Conservation (phyloP, 2,888 invertebrate genomes). For the Volucella inanis region DNA sequence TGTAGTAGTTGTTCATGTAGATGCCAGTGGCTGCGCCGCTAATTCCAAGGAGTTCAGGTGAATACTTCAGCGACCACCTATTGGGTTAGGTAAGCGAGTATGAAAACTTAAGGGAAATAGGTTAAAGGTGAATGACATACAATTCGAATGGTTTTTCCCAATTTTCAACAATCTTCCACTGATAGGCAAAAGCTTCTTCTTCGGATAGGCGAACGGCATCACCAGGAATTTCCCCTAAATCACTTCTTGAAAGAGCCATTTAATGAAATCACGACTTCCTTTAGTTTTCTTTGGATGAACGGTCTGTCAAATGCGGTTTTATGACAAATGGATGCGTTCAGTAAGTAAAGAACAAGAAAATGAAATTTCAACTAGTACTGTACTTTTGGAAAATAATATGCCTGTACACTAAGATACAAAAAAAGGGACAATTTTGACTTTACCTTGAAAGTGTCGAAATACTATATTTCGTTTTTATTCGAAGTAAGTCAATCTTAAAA, state of each 20-base stretch:
- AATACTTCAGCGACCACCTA: slow-evolving; percentile 85
- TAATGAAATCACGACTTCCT: slow-evolving; percentile 81
- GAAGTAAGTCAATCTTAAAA: too few species aligned
- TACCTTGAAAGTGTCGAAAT: too few species aligned
- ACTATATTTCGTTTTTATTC: too few species aligned
- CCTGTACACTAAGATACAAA: too few species aligned
- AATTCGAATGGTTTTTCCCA: slow-evolving; percentile 86
- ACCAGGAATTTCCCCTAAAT: slow-evolving; percentile 84
- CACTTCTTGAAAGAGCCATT: slow-evolving; percentile 86
- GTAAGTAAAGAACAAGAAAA: background rate
- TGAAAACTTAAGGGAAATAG: slow-evolving; percentile 41
- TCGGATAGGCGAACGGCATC: slow-evolving; percentile 86
- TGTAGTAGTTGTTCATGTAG: slow-evolving; percentile 86
- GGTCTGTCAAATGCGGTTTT: background rate
- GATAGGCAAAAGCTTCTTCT: slow-evolving; percentile 85
- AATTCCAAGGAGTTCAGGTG: slow-evolving; percentile 84
- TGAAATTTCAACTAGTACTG: slow-evolving; percentile 9
- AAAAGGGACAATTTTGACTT: too few species aligned
- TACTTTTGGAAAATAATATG: background rate
- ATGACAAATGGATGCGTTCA: slow-evolving; percentile 9
- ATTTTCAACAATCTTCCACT: slow-evolving; percentile 85
- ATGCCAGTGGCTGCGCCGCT: slow-evolving; percentile 85
- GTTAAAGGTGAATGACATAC: slow-evolving; percentile 83
- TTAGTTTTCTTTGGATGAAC: background rate
- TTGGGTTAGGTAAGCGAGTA: slow-evolving; percentile 68